A percentile compares a stretch with the other conserved stretches of the same genome.
Evolutionary conservation across 2,888 invertebrate genomes (phyloP).

Genomic region (Pachydiplax longipennis): DNA sequence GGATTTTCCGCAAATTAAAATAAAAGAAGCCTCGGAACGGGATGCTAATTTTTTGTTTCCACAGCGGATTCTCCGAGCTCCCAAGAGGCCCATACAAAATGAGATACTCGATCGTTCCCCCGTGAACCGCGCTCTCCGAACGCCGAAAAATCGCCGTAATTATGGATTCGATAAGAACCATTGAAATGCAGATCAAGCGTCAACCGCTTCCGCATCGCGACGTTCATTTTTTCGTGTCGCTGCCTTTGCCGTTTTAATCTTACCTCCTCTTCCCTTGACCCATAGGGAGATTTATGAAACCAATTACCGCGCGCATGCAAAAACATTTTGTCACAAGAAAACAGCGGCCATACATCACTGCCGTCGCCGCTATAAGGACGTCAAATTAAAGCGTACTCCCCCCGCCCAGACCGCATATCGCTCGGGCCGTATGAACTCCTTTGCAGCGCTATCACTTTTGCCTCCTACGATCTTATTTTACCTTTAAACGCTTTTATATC

Average conservation of each 20-base stretch:
- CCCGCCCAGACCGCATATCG: not conserved
- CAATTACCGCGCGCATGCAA: not conserved
- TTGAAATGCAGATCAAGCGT: no score
- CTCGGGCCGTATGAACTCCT: not conserved
- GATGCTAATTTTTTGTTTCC: no score
- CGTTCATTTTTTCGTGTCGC: not conserved
- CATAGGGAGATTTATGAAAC: not conserved
- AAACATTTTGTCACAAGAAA: not conserved
- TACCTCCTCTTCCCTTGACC: not conserved
- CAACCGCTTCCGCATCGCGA: no score
- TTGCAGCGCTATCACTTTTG: not conserved
- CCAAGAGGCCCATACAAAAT: no score
- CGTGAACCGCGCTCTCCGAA: no score
- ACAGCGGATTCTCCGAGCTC: no score
- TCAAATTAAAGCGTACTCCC: not conserved
- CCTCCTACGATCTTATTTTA: not conserved
- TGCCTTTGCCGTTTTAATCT: not conserved
- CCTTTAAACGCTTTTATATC: not conserved
- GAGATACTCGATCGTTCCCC: no score
- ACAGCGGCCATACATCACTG: not conserved
- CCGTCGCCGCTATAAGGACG: not conserved
- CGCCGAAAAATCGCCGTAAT: no score
- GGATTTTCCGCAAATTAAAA: no score
- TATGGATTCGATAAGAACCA: no score
- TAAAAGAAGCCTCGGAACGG: no score